Base-by-base conservation (phyloP, 2,888 invertebrate genomes). In the Dicyrtoma fusca region DNA sequence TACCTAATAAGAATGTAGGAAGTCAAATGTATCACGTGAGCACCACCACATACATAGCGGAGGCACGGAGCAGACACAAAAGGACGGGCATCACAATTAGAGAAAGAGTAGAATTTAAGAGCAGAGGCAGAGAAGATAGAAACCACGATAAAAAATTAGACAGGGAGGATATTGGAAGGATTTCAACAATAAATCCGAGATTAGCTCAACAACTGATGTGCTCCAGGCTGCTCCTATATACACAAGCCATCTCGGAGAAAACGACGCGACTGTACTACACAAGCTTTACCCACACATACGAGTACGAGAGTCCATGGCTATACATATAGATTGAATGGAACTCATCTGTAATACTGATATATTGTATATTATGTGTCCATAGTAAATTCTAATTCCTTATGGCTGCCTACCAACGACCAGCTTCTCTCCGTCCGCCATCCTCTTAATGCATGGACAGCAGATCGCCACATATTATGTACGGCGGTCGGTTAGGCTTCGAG, bases 171-270 rank as follows among this genome's bases (percentile, higher is more conserved):
- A 72, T 72, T 71, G 51, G 59, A 72, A 44, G 69, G 74, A 69
- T 74, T 74, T 72, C 74, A 64, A 69, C 74, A 71, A 74, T 74
- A 74, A 74, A 74, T 74, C 74, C 74, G 64, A 71, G 74, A 74
- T 74, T 74, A 74, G 74, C 71, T 68, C 69, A 69, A 59, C 74
- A 71, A 71, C 71, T 64, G 63, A 71, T 68, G 63, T 66, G 62
- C 71, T 57, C 42, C 68, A 68, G 68, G 57, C 68, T 57, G 68
- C 57, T 44, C 13, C 66, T 19, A 13, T n/a, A n/a, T n/a, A n/a
- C n/a, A n/a, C 26, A 34, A 45, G 34, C 23, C 63, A 53, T 51
- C 34, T 59, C 59, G 69, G 59, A 57, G n/a, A 34, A 34, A 34
- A 34, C 4, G 34, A 34, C 4, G 8, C 4, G 34, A 34, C 34